Conservation (phyloP, 2,888 invertebrate species). For the Sylvicola cinctus region DNA sequence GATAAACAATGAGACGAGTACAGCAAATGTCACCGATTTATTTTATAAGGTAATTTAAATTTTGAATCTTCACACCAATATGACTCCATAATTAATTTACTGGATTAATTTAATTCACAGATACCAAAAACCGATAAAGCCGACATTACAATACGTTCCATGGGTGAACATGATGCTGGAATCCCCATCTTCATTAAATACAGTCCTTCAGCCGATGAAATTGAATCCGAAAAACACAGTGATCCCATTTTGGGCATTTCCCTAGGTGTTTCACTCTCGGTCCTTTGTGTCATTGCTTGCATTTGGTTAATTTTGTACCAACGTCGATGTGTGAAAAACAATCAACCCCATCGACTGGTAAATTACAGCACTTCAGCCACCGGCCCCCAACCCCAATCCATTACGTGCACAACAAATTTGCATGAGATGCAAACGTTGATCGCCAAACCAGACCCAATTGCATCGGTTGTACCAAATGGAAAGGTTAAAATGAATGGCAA, state of each 20-base stretch:
- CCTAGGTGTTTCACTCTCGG: slow-evolving; percentile 19
- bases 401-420: slow-evolving; percentile 16
- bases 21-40: slow-evolving; percentile 14
- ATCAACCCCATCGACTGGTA: slow-evolving; percentile 7
- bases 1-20: slow-evolving; percentile 18
- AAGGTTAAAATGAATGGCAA: no score
- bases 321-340: slow-evolving; percentile 18
- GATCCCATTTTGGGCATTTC: slow-evolving; percentile 13
- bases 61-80: no score
- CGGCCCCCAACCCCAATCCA: slow-evolving; percentile 4
- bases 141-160: slow-evolving; percentile 22
- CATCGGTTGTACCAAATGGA: background rate
- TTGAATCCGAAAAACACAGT: background rate
- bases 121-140: no score
- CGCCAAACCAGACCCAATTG: slow-evolving; percentile 12
- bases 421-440: slow-evolving; percentile 26
- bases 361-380: slow-evolving; percentile 10
- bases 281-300: slow-evolving; percentile 18
- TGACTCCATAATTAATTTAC: no score
- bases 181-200: slow-evolving; percentile 22
- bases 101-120: no score
- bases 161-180: slow-evolving; percentile 22
- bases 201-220: no score
- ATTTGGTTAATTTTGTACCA: slow-evolving; percentile 19
- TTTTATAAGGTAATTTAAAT: no score